Conservation (phyloP, 1,140 invertebrate genomes). For the Orchestia grillus region DNA sequence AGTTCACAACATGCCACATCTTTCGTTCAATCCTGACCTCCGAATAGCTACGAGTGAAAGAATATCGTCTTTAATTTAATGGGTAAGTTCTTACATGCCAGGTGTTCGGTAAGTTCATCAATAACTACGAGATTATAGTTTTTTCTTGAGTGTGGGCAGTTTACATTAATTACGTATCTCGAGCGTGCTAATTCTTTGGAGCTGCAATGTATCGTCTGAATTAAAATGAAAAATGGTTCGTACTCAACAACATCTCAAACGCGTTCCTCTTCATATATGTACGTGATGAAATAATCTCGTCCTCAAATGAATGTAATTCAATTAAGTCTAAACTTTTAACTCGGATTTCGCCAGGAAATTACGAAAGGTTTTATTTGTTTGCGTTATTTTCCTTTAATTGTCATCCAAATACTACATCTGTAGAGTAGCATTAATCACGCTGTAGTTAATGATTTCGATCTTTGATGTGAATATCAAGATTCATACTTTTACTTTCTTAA, state of each 20-base stretch:
- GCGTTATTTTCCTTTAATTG: neutral
- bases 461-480: too few relatives aligned
- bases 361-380: neutral
- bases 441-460: too few relatives aligned
- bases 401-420: too few relatives aligned
- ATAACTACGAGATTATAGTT: neutral
- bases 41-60: conserved; percentile 94
- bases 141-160: neutral
- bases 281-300: neutral
- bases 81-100: neutral
- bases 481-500: too few relatives aligned
- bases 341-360: neutral
- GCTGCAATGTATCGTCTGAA: neutral
- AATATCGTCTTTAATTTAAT: conserved; percentile 91
- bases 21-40: conserved; percentile 74
- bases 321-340: neutral
- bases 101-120: neutral
- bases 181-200: neutral
- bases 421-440: too few relatives aligned
- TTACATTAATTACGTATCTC: neutral
- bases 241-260: neutral
- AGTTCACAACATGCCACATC: neutral
- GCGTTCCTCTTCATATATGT: neutral
- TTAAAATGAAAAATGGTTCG: neutral
- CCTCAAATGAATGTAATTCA: neutral